Evolutionary conservation across 92 coral and sea anemone genomes (phyloP).

Genomic region (Diadumene lineata): DNA sequence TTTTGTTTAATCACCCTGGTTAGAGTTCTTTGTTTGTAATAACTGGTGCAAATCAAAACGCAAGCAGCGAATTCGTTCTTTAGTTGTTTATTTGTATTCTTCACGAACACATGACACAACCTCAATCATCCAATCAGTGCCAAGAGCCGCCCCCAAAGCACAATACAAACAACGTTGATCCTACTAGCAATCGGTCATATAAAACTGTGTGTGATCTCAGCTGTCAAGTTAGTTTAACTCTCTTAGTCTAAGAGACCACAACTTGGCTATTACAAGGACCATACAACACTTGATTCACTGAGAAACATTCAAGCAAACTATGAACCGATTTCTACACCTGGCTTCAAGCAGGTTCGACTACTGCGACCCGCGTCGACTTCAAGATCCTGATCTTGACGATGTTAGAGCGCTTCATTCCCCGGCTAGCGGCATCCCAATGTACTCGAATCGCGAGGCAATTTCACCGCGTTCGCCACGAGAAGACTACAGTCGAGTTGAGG

Average conservation of each 20-base stretch:
- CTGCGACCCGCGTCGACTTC: constrained; percentile 53
- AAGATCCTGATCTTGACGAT: constrained; percentile 47
- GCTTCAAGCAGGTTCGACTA: constrained; percentile 55
- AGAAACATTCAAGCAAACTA: constrained; percentile 1
- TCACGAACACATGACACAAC: constrained; percentile 60
- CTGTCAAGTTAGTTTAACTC: constrained; percentile 44
- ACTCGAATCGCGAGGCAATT: constrained; percentile 4
- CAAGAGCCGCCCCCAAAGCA: constrained; percentile 64
- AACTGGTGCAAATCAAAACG: constrained; percentile 4
- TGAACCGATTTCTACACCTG: constrained; percentile 69
- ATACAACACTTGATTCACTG: no score
- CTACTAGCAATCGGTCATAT: constrained; percentile 51
- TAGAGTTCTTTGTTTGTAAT: constrained; percentile 4
- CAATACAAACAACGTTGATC: constrained; percentile 61
- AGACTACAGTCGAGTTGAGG: constrained; percentile 25
- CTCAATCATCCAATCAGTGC: constrained; percentile 57
- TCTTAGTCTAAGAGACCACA: constrained; percentile 6
- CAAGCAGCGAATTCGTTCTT: constrained; percentile 34
- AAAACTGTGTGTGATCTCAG: constrained; percentile 60
- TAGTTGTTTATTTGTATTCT: constrained; percentile 57
- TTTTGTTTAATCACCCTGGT: constrained; percentile 2
- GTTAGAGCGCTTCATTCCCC: constrained; percentile 28
- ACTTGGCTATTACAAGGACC: constrained; percentile 6
- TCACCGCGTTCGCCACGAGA: constrained; percentile 18
- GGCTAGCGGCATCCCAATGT: constrained; percentile 5